phyloP scores from a whole-genome alignment of 1,140 invertebrate species.

The Stegodyphus mimosarum region DNA sequence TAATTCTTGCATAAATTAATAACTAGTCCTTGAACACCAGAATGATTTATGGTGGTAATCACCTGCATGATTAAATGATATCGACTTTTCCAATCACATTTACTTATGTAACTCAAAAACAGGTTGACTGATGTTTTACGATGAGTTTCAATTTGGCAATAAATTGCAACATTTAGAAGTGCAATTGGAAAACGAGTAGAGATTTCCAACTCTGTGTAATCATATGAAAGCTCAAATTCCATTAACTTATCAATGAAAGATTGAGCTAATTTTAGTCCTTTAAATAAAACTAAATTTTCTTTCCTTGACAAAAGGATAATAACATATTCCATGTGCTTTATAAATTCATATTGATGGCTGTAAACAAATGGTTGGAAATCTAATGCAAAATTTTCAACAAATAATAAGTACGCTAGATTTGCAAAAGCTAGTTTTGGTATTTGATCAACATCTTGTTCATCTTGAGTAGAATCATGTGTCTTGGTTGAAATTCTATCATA shows the following conservation, averaged over 20 bases:
- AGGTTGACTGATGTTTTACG: slow-evolving; percentile 7
- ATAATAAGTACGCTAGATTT: slow-evolving; percentile 41
- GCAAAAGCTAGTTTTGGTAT: slow-evolving; percentile 22
- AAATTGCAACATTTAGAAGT: slow-evolving; percentile 28
- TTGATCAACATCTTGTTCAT: background rate
- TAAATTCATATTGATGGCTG: slow-evolving; percentile 17
- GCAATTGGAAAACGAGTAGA: slow-evolving; percentile 22
- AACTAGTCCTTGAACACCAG: slow-evolving; percentile 23
- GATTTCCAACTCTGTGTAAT: background rate
- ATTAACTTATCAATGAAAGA: slow-evolving; percentile 4
- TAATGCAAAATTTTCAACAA: slow-evolving; percentile 36
- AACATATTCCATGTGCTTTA: slow-evolving; percentile 5
- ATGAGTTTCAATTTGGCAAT: background rate
- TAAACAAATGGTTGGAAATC: slow-evolving; percentile 40
- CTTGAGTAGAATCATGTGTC: background rate
- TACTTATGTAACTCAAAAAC: slow-evolving; percentile 17
- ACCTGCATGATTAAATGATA: slow-evolving; percentile 37
- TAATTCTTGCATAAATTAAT: slow-evolving; percentile 42
- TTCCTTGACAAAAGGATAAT: background rate
- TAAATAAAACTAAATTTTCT: slow-evolving; percentile 35
- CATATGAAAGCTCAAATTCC: slow-evolving; percentile 10
- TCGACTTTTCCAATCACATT: slow-evolving; percentile 34
- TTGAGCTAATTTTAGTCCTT: slow-evolving; percentile 27
- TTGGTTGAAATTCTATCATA: background rate
- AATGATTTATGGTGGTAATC: slow-evolving; percentile 13